Evolutionary conservation across 2,888 invertebrate species (phyloP), one percentile per base, ranked within the genome.

Genomic region (Melikaiella ostensackeni): DNA sequence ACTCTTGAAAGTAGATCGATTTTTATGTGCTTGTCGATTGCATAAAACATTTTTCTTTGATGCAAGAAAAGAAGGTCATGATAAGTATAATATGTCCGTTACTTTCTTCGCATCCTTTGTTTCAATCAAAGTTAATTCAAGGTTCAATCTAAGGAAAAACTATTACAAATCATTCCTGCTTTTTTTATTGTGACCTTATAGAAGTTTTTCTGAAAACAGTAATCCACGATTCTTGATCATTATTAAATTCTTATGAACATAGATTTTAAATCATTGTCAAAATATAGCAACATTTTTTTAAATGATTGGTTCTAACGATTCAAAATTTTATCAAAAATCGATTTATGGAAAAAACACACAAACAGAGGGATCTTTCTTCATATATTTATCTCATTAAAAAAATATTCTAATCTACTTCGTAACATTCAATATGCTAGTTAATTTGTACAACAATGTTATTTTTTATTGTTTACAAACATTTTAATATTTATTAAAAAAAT

Each of bases 11-110:
- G 24, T 59, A 27, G 27, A 59, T 55, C n/a, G 21, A 63, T 75
- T 61, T 30, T 24, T 62, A 61, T 57, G 38, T 77, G 77, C 76
- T 46, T n/a, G 62, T 79, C 16, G 21, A 77, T 70, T 27, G 13
- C 35, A 73, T 46, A 46, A 42, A 9, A 16, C 16, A 46, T 73
- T 46, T 55, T 42, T 35, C 16, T 55, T 13, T 24, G 27, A 16
- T 27, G 24, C 27, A 59, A 59, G 16, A 59, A 59, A 59, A 59
- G 57, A 59, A 59, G 57, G 57, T 59, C 57, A 59, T 59, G 27
- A 59, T 24, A 59, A 21, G 13, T 13, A 24, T 59, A 24, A 27
- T 59, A 62, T 42, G 3, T 75, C 55, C 42, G 33, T 75, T 74
- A 80, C 73, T n/a, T 74, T 63, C 75, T 75, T 19, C 16, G 19